Evolutionary conservation across 2,888 invertebrate species (phyloP), one percentile per base, ranked within the genome.

Genomic region (Agriotes lineatus): DNA sequence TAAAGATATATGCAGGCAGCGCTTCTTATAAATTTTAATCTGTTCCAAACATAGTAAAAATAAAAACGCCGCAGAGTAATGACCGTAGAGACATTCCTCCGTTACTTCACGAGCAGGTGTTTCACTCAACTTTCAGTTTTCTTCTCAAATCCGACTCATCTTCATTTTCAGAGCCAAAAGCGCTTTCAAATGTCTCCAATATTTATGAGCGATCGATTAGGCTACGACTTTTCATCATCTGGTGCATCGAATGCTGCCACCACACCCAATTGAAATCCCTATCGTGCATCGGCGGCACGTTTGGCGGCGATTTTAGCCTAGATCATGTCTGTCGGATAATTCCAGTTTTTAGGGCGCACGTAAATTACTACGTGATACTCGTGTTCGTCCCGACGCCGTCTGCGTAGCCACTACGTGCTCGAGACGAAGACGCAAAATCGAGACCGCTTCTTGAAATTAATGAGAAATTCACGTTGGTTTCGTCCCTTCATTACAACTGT

Each of bases 11-110:
- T 37, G 61, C 61, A 37, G 50, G 48, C 48, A 30, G 25, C 25
- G 30, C 42, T 63, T 42, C 52, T 54, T 56, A 56, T 63, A 63
- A 63, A 54, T 63, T 63, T 62, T 62, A 62, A 52, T 63, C 52
- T 56, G 37, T 6, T 30, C 18, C 25, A 62, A 62, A 63, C 56
- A 54, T 33, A 56, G 42, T 33, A 54, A 63, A 61, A 54, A 63
- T 54, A 42, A 54, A 62, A 44, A 56, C 44, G 39, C 45, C 19
- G 44, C 3, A 54, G 63, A 61, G 52, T 63, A 54, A 54, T 33
- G 63, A 63, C 63, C 63, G 48, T 39, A 37, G 37, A 48, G 44
- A 56, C 18, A 56, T 56, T 56, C 56, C 39, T 37, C n/a, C 5
- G 18, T 56, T 56, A 56, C 37, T 20, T 39, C 39, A 39, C 19